Percentiles rank a stretch among this genome's conserved stretches.
Conservation (phyloP, 2,888 invertebrate genomes). For the Tethea ocularis region DNA sequence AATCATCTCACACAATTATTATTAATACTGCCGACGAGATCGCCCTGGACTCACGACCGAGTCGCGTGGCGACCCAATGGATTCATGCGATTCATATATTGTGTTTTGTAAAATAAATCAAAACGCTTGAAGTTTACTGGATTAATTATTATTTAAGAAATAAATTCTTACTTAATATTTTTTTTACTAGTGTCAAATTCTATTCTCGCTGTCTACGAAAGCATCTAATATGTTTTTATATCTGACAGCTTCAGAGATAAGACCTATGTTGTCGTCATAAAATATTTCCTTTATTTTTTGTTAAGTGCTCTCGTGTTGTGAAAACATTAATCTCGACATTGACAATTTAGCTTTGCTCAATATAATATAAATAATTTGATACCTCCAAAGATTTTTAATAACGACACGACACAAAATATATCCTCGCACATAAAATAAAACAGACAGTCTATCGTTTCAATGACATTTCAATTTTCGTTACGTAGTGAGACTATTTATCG, state of each 20-base stretch:
- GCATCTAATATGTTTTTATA: neutral
- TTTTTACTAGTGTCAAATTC: too few species aligned
- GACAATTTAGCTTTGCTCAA: neutral
- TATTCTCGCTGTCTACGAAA: too few species aligned
- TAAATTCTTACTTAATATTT: too few species aligned
- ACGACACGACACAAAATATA: constrained; percentile 14
- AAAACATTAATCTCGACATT: too few species aligned
- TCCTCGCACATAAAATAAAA: constrained; percentile 44
- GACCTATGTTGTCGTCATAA: too few species aligned
- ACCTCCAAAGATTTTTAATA: neutral
- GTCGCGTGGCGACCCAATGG: constrained; percentile 39
- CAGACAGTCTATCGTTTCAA: constrained; percentile 41
- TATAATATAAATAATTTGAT: too few species aligned
- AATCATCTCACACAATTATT: constrained; percentile 56
- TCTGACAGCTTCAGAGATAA: neutral
- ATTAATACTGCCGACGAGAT: constrained; percentile 76
- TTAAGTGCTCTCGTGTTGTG: too few species aligned
- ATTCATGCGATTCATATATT: constrained; percentile 43
- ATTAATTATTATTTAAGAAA: too few species aligned
- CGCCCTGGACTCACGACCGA: constrained; percentile 29
- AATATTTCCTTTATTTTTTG: too few species aligned
- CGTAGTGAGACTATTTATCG: constrained; percentile 37
- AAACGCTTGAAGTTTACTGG: neutral
- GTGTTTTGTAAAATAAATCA: constrained; percentile 19
- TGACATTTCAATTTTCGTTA: constrained; percentile 21